These are phyloP conservation scores for Gymnocheta viridis DNA, from an alignment of 2,888 invertebrate genomes.

Conservation along the genomic window DNA sequence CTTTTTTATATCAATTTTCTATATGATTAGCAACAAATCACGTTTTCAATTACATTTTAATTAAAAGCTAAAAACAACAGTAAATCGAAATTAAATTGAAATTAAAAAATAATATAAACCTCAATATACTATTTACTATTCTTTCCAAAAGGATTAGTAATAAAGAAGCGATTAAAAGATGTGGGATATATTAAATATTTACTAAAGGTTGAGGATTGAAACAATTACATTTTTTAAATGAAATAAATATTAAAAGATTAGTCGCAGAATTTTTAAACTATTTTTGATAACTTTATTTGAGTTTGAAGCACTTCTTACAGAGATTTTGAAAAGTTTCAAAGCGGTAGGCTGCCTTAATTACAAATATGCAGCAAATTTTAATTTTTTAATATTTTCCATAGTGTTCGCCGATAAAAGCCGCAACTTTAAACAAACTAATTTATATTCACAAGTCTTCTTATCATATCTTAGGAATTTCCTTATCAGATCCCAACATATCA, in stretches of 20 bases:
- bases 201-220: too few species aligned
- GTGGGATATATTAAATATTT: not conserved
- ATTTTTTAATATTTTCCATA: not conserved
- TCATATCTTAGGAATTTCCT: not conserved
- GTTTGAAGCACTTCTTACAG: too few species aligned
- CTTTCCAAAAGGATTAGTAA: not conserved
- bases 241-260: too few species aligned
- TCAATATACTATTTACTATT: not conserved
- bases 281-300: too few species aligned
- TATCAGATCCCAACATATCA: not conserved
- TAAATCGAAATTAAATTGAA: slow-evolving; percentile 43
- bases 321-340: too few species aligned
- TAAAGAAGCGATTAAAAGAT: not conserved
- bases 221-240: too few species aligned
- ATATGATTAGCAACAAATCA: slow-evolving; percentile 53
- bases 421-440: not conserved
- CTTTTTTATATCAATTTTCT: slow-evolving; percentile 3
- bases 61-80: slow-evolving; percentile 37
- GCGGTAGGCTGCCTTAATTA: too few species aligned
- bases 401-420: not conserved
- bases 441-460: not conserved
- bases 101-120: slow-evolving; percentile 14
- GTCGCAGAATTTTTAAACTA: too few species aligned
- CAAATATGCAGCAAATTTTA: too few species aligned
- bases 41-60: slow-evolving; percentile 63